Evolutionary conservation across 2,888 invertebrate genomes (phyloP), one percentile per base, ranked within the genome.

Genomic region (Villa cingulata): DNA sequence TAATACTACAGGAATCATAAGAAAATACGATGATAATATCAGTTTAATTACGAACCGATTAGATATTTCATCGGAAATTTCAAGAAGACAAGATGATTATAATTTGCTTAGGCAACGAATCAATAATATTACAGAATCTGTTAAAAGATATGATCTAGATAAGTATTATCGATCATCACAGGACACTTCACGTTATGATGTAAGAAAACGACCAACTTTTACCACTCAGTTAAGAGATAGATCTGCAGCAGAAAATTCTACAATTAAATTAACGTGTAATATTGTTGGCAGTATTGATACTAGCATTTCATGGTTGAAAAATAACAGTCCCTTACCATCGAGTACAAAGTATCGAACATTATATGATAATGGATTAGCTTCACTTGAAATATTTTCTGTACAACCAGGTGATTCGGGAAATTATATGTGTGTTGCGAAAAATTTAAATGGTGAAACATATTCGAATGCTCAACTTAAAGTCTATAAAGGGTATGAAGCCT

Each of bases 171-270:
- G 29, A 32, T 32, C 29, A 12, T 14, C 9, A 32, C 12, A 32
- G 3, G 12, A 9, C 1, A 32, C 12, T 32, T 14, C 12, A 3
- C 12, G 12, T 1, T 32, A 32, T 5, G 29, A 32, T 32, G 12
- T 14, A 12, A 32, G 29, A 32, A 32, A 32, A 32, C 81, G 81
- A 62, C 89, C 90, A 1, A 70, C 78, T 46, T 89, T 90, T 61
- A 83, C 83, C 43, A 84, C 83, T 7, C 75, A 78, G 48, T 65
- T 90, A 43, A 81, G 81, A 4, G 86, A 88, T 59, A 74, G 86
- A 55, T 82, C 83, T 1, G 81, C 84, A 3, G 78, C 81, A 0
- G 80, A 81, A 62, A 82, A 83, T 2, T 81, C 82, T 1, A 74
- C 80, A 54, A 76, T 87, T 14, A 83, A 84, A 63, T 65, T 90